Percentiles rank a stretch among this genome's conserved stretches.
phyloP scores from a whole-genome alignment of 2,888 invertebrate genomes.

The Bombylius major region DNA sequence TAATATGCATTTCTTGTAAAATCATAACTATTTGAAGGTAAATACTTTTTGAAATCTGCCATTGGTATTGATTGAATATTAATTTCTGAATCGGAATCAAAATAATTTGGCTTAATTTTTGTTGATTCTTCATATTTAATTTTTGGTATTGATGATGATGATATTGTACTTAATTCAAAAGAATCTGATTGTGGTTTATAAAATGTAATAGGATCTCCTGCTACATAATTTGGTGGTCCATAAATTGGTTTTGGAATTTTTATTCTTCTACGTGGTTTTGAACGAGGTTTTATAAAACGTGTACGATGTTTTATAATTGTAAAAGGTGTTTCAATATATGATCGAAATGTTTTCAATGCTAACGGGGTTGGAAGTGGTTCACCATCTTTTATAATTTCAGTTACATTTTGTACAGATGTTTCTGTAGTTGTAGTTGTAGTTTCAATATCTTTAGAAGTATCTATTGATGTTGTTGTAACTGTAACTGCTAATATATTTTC shows the following conservation, averaged over 20 bases:
- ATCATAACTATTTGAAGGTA: neutral
- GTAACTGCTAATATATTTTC: neutral
- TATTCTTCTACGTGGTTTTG: slow-evolving; percentile 20
- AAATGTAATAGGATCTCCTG: slow-evolving; percentile 16
- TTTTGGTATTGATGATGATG: neutral
- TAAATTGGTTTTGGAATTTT: slow-evolving; percentile 25
- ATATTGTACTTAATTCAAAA: neutral
- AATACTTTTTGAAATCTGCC: slow-evolving; percentile 13
- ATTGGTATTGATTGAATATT: slow-evolving; percentile 18
- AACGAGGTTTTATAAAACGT: slow-evolving; percentile 19
- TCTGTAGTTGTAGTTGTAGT: neutral
- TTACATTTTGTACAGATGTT: neutral
- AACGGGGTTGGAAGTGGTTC: slow-evolving; percentile 16
- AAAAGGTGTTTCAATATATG: slow-evolving; percentile 28
- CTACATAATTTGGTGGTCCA: slow-evolving; percentile 21
- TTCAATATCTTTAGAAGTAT: neutral
- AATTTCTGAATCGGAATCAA: slow-evolving; percentile 12
- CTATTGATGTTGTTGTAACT: neutral
- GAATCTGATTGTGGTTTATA: slow-evolving; percentile 16
- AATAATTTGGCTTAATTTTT: neutral
- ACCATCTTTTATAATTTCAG: neutral
- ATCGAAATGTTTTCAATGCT: slow-evolving; percentile 25
- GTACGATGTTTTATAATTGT: slow-evolving; percentile 20
- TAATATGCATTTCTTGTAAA: slow-evolving; percentile 12
- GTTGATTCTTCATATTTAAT: neutral